Percentiles rank a stretch among this genome's conserved stretches.
Evolutionary conservation across 2,797 vertebrate species (phyloP).

Genomic region (Chelon auratus): DNA sequence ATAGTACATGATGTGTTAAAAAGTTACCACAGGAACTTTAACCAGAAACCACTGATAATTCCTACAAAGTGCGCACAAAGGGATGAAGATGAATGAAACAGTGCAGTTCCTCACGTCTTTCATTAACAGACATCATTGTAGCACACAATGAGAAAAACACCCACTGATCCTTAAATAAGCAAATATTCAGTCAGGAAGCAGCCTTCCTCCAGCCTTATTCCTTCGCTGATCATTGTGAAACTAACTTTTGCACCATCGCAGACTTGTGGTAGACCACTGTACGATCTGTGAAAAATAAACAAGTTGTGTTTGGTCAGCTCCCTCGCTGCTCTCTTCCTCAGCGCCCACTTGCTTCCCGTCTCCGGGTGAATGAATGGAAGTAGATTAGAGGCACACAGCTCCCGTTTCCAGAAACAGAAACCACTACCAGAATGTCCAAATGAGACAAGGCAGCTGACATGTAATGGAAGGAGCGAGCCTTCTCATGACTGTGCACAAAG

Average conservation of each 20-base stretch:
- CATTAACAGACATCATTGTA: slow-evolving; percentile 1
- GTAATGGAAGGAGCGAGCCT: slow-evolving; percentile 30
- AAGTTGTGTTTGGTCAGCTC: slow-evolving; percentile 72
- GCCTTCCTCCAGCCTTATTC: slow-evolving; percentile 25
- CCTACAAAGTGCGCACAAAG: slow-evolving; percentile 26
- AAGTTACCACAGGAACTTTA: neutral
- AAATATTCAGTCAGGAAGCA: slow-evolving; percentile 35
- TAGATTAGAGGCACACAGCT: slow-evolving; percentile 68
- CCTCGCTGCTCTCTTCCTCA: slow-evolving; percentile 43
- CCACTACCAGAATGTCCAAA: slow-evolving; percentile 40
- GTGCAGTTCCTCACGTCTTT: slow-evolving; percentile 7
- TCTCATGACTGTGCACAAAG: slow-evolving; percentile 52
- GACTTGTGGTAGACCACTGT: slow-evolving; percentile 65
- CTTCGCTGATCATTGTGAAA: slow-evolving; percentile 43
- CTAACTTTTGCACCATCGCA: slow-evolving; percentile 43
- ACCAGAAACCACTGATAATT: neutral
- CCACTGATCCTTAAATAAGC: slow-evolving; percentile 24
- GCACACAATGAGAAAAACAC: neutral
- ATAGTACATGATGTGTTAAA: neutral
- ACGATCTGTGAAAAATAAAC: slow-evolving; percentile 78
- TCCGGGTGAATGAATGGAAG: slow-evolving; percentile 53
- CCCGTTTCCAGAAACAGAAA: slow-evolving; percentile 53
- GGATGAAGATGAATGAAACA: slow-evolving; percentile 7
- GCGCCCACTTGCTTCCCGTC: slow-evolving; percentile 59
- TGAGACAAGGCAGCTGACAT: slow-evolving; percentile 43